phyloP scores from a whole-genome alignment of 2,797 vertebrate species.

The Zenarchopterus dispar region DNA sequence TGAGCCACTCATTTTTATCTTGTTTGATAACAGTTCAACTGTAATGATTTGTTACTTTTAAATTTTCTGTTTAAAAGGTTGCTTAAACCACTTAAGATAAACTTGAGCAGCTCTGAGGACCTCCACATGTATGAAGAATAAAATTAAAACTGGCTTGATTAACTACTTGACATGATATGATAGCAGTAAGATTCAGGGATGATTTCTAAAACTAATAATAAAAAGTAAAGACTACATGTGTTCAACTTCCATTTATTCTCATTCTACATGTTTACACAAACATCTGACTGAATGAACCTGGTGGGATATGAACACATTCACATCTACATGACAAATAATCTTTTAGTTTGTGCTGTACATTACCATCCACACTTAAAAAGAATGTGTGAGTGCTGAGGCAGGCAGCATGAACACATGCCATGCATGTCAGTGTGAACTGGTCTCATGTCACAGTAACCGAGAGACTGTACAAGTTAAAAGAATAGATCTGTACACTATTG shows the following conservation, averaged over 20 bases:
- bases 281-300: slow-evolving; percentile 40
- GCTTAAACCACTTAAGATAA: no score
- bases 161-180: no score
- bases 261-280: slow-evolving; percentile 55
- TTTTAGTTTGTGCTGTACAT: slow-evolving; percentile 68
- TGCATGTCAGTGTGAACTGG: background rate
- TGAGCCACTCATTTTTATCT: no score
- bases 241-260: slow-evolving; percentile 67
- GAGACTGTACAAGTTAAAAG: slow-evolving; percentile 59
- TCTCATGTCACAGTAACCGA: slow-evolving; percentile 24
- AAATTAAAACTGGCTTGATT: no score
- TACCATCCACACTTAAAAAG: slow-evolving; percentile 49
- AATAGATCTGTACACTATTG: slow-evolving; percentile 57
- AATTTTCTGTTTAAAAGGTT: no score
- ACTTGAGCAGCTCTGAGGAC: no score
- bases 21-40: no score
- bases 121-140: no score
- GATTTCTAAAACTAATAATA: background rate
- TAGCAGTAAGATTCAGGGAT: no score
- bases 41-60: no score
- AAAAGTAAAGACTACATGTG: background rate
- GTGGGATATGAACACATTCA: slow-evolving; percentile 45
- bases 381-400: slow-evolving; percentile 50
- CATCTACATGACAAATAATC: slow-evolving; percentile 73
- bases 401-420: slow-evolving; percentile 42